Base-by-base conservation (phyloP, 1,140 invertebrate genomes). In the Drosophila sechellia region DNA sequence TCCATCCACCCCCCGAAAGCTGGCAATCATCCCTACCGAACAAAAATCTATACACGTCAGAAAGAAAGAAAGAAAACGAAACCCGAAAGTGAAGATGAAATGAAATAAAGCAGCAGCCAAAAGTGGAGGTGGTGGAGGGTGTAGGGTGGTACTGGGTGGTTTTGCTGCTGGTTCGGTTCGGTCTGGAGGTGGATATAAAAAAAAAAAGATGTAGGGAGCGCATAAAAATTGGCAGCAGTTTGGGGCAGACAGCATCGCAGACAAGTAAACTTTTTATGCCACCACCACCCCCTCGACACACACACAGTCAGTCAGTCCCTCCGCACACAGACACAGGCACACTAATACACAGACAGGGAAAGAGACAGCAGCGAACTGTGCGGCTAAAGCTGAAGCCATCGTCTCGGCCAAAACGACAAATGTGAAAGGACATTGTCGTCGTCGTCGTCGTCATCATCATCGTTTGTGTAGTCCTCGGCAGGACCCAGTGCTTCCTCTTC, bases 181-280 rank as follows among this genome's bases (percentile, higher is more conserved):
- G 34, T 40, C 34, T n/a, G 22, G 34, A 40, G 40, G 46, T 45
- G 60, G 39, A 49, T 13, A 45, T 15, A 50, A 37, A 49, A 68
- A 45, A 45, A 55, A 22, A 35, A 72, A 71, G 27, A 42, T 40
- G 64, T 86, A 86, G 83, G 83, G 83, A 86, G 83, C 83, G 83
- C 83, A 87, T 89, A 87, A 89, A 89, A 87, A 87, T 87, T 87
- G 79, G 84, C 84, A 89, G 84, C 77, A 89, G 83, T 89, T 89
- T 89, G 84, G 81, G 79, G 79, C 76, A 87, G 84, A 87, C 84
- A 87, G 79, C 84, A 78, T 83, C 59, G 83, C 84, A 89, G 84
- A 87, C 83, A 87, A 77, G 84, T 69, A 79, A 77, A 50, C 59
- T 65, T 81, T 54, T 64, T 43, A 35, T 54, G 58, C 59, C 53